Base-by-base conservation (phyloP, 2,888 invertebrate species). In the Anthophora plumipes region DNA sequence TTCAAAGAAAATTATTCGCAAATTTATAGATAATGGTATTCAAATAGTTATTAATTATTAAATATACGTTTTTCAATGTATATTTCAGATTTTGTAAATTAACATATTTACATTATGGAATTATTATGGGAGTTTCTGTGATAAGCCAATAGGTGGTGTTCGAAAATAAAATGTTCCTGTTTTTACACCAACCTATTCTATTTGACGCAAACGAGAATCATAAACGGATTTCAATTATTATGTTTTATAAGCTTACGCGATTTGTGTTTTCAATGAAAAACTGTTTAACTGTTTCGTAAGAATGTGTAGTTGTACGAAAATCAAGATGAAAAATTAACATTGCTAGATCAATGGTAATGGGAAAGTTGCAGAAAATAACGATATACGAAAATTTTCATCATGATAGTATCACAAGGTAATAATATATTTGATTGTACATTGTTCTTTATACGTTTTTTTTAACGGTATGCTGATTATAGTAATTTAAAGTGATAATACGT, bases 221-320 rank as follows among this genome's bases (percentile, higher is more conserved):
- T 77, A 79, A 77, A 79, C 63, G 69, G 69, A 77, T 77, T 79
- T 69, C 43, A 59, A 25, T 77, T 69, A 75, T 22, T 50, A 31
- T 77, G 43, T 54, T 64, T 60, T 54, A 70, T 22, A n/a, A 46
- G 41, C n/a, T 78, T 64, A 48, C n/a, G 8, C 6, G 14, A 66
- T 43, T 57, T 59, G 12, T 31, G 6, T 48, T 66, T 71, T 54
- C 9, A 55, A 20, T 3, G 9, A 5, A 48, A 55, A 48, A 12
- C 12, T 20, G 12, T 64, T 17, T 43, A 37, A 50, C 43, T 77
- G 9, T 57, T 50, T 4, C 12, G 22, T 37, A 31, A 69, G 12
- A 37, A 78, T 73, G 54, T 0, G n/a, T 43, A 20, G 8, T 6
- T 6, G 5, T 39, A 4, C 31, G 20, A 25, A 37, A 48, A 31